Base-by-base conservation (phyloP, 2,113 vertebrate genomes). In the Notarius quadriscutis region DNA sequence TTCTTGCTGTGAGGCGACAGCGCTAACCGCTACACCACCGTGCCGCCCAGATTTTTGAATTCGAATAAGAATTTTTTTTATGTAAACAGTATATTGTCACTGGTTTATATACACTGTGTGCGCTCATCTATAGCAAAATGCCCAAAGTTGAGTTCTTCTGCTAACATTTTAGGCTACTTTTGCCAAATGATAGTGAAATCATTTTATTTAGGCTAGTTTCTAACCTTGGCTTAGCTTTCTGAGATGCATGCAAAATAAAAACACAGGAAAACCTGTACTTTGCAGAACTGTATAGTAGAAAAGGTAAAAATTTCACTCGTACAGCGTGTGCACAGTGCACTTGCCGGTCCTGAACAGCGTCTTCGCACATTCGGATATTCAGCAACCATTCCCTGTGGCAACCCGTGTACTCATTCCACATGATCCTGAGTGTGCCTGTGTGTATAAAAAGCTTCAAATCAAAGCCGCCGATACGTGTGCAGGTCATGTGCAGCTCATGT, bases 361-460 rank as follows among this genome's bases (percentile, higher is more conserved):
- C 57, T 15, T 58, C 9, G 15, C 14, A 11, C 57, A 58, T 58
- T 17, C 57, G 15, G 15, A 11, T 58, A 41, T 50, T 82, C 58
- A 65, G 18, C 41, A 41, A 84, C 84, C 87, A 79, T 84, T 93
- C 92, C 91, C 83, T 50, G 51, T 22, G 81, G 83, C 79, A 86
- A 83, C 27, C 62, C 63, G 72, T 85, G 87, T 84, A 82, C 87
- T 87, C 67, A n/a, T 81, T 92, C 91, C 79, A 75, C 78, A 82
- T 41, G 6, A 84, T 51, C n/a, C 77, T 18, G 55, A 50, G 62
- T 85, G 62, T 55, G 48, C 48, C 30, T 50, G 22, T 25, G 82
- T 81, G 51, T 55, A 30, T 58, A 3, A 34, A 12, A 63, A 11
- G 17, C 57, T 53, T 34, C 51, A 17, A 48, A 85, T 10, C 53